Evolutionary conservation across 2,888 invertebrate genomes (phyloP).

Genomic region (Drosophila dives): DNA sequence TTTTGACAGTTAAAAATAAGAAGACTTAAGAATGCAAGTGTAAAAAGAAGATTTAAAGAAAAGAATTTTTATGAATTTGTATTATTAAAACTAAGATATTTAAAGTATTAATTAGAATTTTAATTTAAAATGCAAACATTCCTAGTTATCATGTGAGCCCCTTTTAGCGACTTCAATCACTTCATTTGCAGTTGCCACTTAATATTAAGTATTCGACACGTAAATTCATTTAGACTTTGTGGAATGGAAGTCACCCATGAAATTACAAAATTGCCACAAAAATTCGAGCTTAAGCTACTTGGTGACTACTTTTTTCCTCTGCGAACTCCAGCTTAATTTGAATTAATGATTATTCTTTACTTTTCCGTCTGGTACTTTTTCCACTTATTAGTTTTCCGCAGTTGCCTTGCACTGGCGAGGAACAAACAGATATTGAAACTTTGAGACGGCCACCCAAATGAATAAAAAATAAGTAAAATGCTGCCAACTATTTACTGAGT

Average conservation of each 20-base stretch:
- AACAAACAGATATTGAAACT: slow-evolving; percentile 26
- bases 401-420: slow-evolving; percentile 6
- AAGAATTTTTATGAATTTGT: not conserved
- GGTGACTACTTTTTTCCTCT: slow-evolving; percentile 32
- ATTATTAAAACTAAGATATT: not conserved
- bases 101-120: not conserved
- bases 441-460: slow-evolving; percentile 33
- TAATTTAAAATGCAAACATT: not conserved
- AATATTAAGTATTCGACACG: slow-evolving; percentile 40
- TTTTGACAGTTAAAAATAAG: not conserved
- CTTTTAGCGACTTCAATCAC: slow-evolving; percentile 1
- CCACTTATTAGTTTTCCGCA: slow-evolving; percentile 5
- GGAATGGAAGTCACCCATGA: slow-evolving; percentile 25
- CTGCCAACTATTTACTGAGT: slow-evolving; percentile 50
- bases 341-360: slow-evolving; percentile 50
- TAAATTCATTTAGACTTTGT: slow-evolving; percentile 40
- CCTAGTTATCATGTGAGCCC: not conserved
- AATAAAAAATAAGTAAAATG: slow-evolving; percentile 45
- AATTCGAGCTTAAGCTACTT: slow-evolving; percentile 24
- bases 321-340: slow-evolving; percentile 13
- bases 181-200: slow-evolving; percentile 15
- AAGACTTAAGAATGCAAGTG: not conserved
- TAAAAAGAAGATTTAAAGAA: not conserved
- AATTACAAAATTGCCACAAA: slow-evolving; percentile 6
- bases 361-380: slow-evolving; percentile 14